Base-by-base conservation (phyloP, 2,888 invertebrate species). In the Tethea ocularis region DNA sequence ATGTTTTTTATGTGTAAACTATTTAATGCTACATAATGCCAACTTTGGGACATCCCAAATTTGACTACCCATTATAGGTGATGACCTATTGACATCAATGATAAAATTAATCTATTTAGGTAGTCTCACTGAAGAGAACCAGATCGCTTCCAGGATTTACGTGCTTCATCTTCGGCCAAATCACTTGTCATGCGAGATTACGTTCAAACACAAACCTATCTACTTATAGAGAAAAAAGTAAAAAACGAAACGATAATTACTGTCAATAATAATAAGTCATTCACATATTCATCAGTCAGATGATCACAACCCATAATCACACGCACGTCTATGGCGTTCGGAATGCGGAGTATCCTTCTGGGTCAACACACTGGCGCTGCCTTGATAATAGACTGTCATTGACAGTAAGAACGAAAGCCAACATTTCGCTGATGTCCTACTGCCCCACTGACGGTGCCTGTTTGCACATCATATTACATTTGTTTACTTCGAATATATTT, bases 331-430 rank as follows among this genome's bases (percentile, higher is more conserved):
- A 73, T 65, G 77, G 71, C 68, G 63, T 65, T 80, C 64, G 87
- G 89, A 88, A 89, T 89, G 87, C 74, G 57, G 57, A 51, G 70
- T 74, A 75, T 88, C 88, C 89, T 89, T 87, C 77, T 88, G 75
- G 87, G 88, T 84, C 88, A 83, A 54, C 52, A 29, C 29, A 29
- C 26, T 29, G 26, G 52, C 65, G 63, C 56, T 64, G 69, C 71
- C 74, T 74, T 80, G 82, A 80, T 84, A 83, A 81, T 79, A 80
- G 72, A 65, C 74, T 70, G 83, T 81, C 83, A 82, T 81, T 80
- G 80, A 76, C 78, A 75, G 74, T 69, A 77, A 74, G 74, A 69
- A 77, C 73, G 85, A 87, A 89, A 89, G 90, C 82, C 79, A 80
- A 75, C 82, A 83, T 85, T 88, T 86, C 84, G 86, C 83, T 64